A percentile compares a stretch with the other conserved stretches of the same genome.
Conservation (phyloP, 2,888 invertebrate species). For the Nomada fabriciana region DNA sequence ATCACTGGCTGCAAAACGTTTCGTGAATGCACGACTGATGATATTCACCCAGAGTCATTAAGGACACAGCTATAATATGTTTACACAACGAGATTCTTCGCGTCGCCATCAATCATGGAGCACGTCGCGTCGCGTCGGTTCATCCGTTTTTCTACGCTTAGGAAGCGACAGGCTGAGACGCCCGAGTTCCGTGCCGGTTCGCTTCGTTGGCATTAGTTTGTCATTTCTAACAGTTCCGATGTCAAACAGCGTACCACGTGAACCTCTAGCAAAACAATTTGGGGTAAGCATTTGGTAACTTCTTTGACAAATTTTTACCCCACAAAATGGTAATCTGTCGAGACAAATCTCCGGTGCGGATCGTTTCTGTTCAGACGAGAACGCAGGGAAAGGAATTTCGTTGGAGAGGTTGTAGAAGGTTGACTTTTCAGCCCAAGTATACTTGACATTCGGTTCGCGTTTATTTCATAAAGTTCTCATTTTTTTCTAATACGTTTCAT, state of each 20-base stretch:
- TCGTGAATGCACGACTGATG: slow-evolving; percentile 35
- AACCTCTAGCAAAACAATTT: neutral
- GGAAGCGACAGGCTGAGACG: slow-evolving; percentile 38
- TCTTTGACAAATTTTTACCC: slow-evolving; percentile 3
- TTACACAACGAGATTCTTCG: slow-evolving; percentile 81
- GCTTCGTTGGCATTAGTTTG: slow-evolving; percentile 60
- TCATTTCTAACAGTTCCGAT: slow-evolving; percentile 60
- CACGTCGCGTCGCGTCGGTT: slow-evolving; percentile 77
- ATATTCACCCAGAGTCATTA: slow-evolving; percentile 78
- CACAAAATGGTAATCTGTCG: neutral
- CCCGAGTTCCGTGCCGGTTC: slow-evolving; percentile 48
- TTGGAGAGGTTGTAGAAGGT: neutral
- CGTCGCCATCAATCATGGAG: slow-evolving; percentile 82
- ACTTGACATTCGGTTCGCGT: slow-evolving; percentile 21
- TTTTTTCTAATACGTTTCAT: slow-evolving; percentile 7
- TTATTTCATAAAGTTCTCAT: slow-evolving; percentile 30
- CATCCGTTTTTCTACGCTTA: slow-evolving; percentile 59
- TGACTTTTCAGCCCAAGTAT: neutral
- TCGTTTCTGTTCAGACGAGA: neutral
- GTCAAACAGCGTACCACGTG: slow-evolving; percentile 20
- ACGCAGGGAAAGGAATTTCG: neutral
- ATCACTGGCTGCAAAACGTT: slow-evolving; percentile 41
- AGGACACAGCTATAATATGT: slow-evolving; percentile 81
- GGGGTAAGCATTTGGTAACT: neutral
- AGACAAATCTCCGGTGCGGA: neutral